Conservation (phyloP, 92 coral and sea anemone genomes). For the Montipora capitata region DNA sequence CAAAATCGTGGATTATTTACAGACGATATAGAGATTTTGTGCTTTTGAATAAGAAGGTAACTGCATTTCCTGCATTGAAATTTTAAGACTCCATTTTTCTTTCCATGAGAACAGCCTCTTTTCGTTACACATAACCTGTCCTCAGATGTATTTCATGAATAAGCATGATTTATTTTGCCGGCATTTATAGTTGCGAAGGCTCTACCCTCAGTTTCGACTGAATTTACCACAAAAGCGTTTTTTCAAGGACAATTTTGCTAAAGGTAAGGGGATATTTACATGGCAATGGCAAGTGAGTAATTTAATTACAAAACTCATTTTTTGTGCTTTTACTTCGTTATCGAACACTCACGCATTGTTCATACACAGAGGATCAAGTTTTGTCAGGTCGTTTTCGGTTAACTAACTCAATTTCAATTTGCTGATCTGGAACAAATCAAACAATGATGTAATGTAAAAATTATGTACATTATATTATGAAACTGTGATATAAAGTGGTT, state of each 20-base stretch:
- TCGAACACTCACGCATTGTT: too few species aligned
- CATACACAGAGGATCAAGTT: too few species aligned
- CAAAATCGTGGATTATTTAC: conserved; percentile 88
- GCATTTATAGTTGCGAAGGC: conserved; percentile 74
- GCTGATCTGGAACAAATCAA: neutral
- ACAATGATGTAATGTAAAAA: neutral
- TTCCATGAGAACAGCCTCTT: neutral
- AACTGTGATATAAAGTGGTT: neutral
- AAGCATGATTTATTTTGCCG: neutral
- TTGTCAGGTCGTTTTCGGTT: too few species aligned
- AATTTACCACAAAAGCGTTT: conserved; percentile 89
- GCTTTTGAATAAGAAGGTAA: conserved; percentile 95
- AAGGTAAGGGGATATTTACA: conserved; percentile 72
- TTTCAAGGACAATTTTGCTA: conserved; percentile 90
- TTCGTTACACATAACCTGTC: too few species aligned
- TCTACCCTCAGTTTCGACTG: conserved; percentile 89
- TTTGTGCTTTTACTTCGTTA: too few species aligned
- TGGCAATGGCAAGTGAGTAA: neutral
- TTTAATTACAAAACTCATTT: neutral
- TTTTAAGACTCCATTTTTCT: neutral
- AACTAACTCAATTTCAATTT: too few species aligned
- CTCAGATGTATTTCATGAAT: too few species aligned
- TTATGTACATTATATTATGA: too few species aligned
- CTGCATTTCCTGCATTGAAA: neutral
- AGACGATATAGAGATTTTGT: conserved; percentile 95